Evolutionary conservation across 2,113 vertebrate species (phyloP).

Genomic region (Nothobranchius kuhntae): DNA sequence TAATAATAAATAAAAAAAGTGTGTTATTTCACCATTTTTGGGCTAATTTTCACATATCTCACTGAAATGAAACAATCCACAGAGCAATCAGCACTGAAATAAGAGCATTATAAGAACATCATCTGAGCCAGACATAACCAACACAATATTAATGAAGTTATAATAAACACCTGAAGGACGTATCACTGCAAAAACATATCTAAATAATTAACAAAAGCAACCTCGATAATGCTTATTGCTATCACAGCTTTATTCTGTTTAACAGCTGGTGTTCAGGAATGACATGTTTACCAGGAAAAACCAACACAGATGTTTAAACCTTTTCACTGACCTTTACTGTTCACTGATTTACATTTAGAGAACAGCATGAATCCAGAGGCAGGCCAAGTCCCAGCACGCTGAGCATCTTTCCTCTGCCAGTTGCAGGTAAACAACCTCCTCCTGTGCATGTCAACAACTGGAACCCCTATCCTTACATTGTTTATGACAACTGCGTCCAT

Average conservation of each 20-base stretch:
- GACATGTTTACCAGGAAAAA: slow-evolving; percentile 75
- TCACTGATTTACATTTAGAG: slow-evolving; percentile 59
- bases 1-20: too few species aligned
- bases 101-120: not conserved
- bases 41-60: too few species aligned
- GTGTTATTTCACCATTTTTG: too few species aligned
- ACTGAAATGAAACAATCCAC: too few species aligned
- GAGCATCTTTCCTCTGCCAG: slow-evolving; percentile 37
- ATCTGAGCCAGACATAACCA: slow-evolving; percentile 1
- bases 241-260: slow-evolving; percentile 27
- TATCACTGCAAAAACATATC: slow-evolving; percentile 17
- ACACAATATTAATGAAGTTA: slow-evolving; percentile 46
- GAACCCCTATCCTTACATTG: slow-evolving; percentile 22
- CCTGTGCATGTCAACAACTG: slow-evolving; percentile 23
- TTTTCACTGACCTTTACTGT: slow-evolving; percentile 44
- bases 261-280: slow-evolving; percentile 77
- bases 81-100: too few species aligned
- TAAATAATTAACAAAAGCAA: too few species aligned
- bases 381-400: slow-evolving; percentile 17
- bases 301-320: slow-evolving; percentile 56
- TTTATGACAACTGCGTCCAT: slow-evolving; percentile 51
- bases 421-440: slow-evolving; percentile 42
- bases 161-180: slow-evolving; percentile 53
- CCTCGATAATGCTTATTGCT: too few species aligned
- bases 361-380: slow-evolving; percentile 24